Conservation (phyloP, 2,113 vertebrate genomes). For the Ceratotherium simum region DNA sequence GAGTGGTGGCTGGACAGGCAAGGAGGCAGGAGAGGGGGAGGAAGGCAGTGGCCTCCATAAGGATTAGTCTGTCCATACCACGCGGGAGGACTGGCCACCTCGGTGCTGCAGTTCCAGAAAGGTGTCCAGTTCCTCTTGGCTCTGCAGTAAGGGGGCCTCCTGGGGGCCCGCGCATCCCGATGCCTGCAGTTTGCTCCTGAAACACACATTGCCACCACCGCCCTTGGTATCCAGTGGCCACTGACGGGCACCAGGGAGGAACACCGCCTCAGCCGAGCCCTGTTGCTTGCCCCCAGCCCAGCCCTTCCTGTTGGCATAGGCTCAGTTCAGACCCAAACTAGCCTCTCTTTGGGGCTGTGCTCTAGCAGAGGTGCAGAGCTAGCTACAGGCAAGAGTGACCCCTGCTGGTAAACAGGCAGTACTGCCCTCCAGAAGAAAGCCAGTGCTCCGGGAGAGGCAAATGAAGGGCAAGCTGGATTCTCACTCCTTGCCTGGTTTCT, state of each 20-base stretch:
- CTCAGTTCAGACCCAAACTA: not conserved
- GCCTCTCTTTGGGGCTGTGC: not conserved
- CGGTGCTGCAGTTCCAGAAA: slow-evolving; percentile 64
- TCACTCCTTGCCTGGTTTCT: not conserved
- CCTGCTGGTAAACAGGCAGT: slow-evolving; percentile 40
- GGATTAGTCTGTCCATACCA: slow-evolving; percentile 62
- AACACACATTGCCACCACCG: slow-evolving; percentile 75
- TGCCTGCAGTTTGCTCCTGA: slow-evolving; percentile 68
- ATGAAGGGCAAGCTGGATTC: too few relatives aligned
- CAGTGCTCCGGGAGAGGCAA: rapidly evolving
- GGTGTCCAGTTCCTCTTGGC: slow-evolving; percentile 83
- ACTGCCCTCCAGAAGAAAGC: not conserved
- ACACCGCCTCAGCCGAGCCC: not conserved
- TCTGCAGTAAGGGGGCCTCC: slow-evolving; percentile 76
- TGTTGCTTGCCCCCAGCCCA: slow-evolving; percentile 44
- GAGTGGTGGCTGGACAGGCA: not conserved
- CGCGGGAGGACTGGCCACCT: not conserved
- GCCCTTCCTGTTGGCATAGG: slow-evolving; percentile 69
- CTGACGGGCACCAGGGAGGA: slow-evolving; percentile 47
- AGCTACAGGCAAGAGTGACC: slow-evolving; percentile 51
- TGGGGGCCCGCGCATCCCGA: slow-evolving; percentile 68
- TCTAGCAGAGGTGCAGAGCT: not conserved
- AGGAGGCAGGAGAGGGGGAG: not conserved
- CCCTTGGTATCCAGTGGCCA: slow-evolving; percentile 14
- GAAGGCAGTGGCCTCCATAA: not conserved